Evolutionary conservation across 2,113 vertebrate species (phyloP), one percentile per base, ranked within the genome.

Genomic region (Corythoichthys haematopterus): DNA sequence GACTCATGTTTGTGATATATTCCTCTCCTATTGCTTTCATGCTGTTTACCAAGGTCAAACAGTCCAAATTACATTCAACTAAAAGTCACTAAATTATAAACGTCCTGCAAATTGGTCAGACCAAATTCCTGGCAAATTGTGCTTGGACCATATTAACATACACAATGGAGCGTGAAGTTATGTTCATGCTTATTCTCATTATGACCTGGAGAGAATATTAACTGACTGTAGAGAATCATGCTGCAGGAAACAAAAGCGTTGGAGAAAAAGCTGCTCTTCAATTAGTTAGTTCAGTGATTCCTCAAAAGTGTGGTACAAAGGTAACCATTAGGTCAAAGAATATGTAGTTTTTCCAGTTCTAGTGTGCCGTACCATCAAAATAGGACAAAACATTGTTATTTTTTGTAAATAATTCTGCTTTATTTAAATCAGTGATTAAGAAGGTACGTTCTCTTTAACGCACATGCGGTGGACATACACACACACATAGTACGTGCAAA

Each of bases 401-500:
- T 36, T 36, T 57, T 13, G 36, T 15, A 58, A 15, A 15, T 7
- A 4, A 58, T 28, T 58, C 4, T 14, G 35, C 35, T 37, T 12
- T 15, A 13, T 37, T 58, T 58, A 58, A 15, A 1, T 36, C 35
- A 16, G 2, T 37, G 37, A 56, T 33, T 56, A 55, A 55, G 20
- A 50, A 58, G 62, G 40, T 64, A 64, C 56, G 9, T 66, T 7
- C 6, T 33, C 9, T 28, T 20, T 6, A 20, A 69, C 65, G 64
- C 50, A 62, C 47, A 28, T 28, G 20, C 20, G 20, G 20, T 28
- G 60, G 68, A 65, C 55, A 61, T 50, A 65, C 69, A 66, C 67
- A 66, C 67, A 80, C 60, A 70, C 20, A 1, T 28, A 28, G 20
- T 28, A 28, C 74, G 14, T 48, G 35, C 80, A 81, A 75, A 85